phyloP scores from a whole-genome alignment of 2,888 invertebrate species.

The Ommatoiulus sabulosus region DNA sequence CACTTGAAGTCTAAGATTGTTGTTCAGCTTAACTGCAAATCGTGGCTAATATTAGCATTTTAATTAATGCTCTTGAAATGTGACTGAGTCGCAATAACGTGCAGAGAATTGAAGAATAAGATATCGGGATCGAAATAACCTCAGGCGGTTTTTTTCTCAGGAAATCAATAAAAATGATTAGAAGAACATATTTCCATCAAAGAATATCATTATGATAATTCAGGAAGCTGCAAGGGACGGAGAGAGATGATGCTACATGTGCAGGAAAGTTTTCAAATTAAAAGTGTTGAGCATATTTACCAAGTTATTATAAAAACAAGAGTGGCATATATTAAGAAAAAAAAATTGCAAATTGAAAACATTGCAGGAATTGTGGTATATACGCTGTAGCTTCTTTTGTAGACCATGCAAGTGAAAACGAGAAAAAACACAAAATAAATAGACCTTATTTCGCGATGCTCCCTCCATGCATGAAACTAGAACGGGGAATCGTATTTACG shows the following conservation, averaged over 20 bases:
- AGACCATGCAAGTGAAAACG: neutral
- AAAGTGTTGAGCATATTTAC: too few species aligned
- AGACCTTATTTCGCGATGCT: neutral
- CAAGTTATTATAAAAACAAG: too few species aligned
- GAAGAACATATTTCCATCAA: neutral
- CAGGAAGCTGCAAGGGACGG: neutral
- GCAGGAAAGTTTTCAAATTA: neutral
- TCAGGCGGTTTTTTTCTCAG: neutral
- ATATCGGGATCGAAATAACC: neutral
- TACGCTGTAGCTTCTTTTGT: neutral
- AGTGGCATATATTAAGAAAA: too few species aligned
- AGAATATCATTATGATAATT: slow-evolving; percentile 34
- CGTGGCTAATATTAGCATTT: neutral
- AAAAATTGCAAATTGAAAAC: too few species aligned
- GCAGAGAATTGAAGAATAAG: neutral
- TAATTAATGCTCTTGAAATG: neutral
- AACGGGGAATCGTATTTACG: neutral
- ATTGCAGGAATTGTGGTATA: neutral
- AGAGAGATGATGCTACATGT: neutral
- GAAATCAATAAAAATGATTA: slow-evolving; percentile 5
- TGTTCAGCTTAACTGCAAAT: neutral
- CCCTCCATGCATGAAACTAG: slow-evolving; percentile 34
- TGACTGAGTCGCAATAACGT: neutral
- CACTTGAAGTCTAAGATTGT: neutral
- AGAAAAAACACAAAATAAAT: neutral